These are phyloP conservation scores for Scarus forsteni DNA, from an alignment of 2,797 vertebrate genomes.

Conservation along the genomic window DNA sequence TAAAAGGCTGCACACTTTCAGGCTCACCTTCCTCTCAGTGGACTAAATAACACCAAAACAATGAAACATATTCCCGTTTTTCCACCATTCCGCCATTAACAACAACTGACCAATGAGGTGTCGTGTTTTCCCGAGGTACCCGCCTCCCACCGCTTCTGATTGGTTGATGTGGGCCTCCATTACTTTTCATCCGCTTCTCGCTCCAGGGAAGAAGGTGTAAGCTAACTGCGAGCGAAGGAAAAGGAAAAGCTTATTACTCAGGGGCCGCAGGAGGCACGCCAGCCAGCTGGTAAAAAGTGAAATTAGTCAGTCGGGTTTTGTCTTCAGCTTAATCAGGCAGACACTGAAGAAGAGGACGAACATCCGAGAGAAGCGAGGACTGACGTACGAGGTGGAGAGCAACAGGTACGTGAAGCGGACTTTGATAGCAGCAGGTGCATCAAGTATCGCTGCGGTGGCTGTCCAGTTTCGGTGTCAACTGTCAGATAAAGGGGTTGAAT, in stretches of 20 bases:
- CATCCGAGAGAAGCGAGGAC: neutral
- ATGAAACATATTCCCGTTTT: slow-evolving; percentile 22
- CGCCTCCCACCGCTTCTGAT: slow-evolving; percentile 63
- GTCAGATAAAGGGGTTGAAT: slow-evolving; percentile 20
- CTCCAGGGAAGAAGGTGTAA: slow-evolving; percentile 56
- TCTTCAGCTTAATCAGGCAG: neutral
- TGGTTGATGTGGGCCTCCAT: slow-evolving; percentile 55
- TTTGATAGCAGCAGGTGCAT: slow-evolving; percentile 69
- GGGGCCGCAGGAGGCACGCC: neutral
- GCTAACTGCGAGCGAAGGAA: slow-evolving; percentile 28
- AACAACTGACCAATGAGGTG: slow-evolving; percentile 51
- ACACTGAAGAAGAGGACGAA: neutral
- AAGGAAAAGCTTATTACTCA: slow-evolving; percentile 59
- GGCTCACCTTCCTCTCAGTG: neutral
- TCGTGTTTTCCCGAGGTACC: slow-evolving; percentile 19
- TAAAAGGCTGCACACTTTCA: neutral
- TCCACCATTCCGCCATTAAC: slow-evolving; percentile 28
- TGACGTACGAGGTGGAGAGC: slow-evolving; percentile 9
- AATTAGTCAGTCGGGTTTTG: no score
- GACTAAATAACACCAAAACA: slow-evolving; percentile 20
- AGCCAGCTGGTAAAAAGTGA: slow-evolving; percentile 3
- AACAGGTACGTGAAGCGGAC: slow-evolving; percentile 66
- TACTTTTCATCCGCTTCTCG: slow-evolving; percentile 63
- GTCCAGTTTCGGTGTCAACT: slow-evolving; percentile 73
- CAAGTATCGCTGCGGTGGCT: slow-evolving; percentile 46